Base-by-base conservation (phyloP, 2,113 vertebrate genomes). In the Illadopsis cleaveri region DNA sequence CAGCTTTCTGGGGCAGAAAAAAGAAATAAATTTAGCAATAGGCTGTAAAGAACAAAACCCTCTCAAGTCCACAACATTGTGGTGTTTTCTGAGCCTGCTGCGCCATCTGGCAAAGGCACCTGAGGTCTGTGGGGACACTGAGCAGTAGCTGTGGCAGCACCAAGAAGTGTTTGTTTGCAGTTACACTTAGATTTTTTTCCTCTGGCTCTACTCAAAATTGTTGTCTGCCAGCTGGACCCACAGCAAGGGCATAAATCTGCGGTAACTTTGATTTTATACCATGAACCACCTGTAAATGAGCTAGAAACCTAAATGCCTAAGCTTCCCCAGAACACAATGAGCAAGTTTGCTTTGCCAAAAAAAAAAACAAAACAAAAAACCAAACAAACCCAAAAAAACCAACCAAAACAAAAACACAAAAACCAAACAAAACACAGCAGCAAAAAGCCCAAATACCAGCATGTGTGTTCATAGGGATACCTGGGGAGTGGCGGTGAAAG, bases 391-490 rank as follows among this genome's bases (percentile, higher is more conserved):
- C 42, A 23, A 27, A 27, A 10, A 20, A 6, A 5, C 28, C n/a
- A n/a, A n/a, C n/a, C n/a, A 5, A 31, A 7, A 18, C 6, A 30
- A 9, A 57, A 53, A 18, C 17, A 5, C n/a, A 23, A 31, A 4
- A 11, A 44, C 42, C 42, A 37, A 51, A 60, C 13, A 37, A 58
- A 77, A 45, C 28, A 77, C 33, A 45, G 54, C 38, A 33, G 23
- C 12, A 53, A 53, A 76, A 28, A 0, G 0, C 7, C 18, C 54
- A 20, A 61, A 69, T 3, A n/a, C 2, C 23, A 40, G 17, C 0
- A 3, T 40, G 45, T 33, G 38, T 22, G 31, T 37, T 57, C 28
- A 16, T 2, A 9, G 38, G 47, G 37, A 28, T 4, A 45, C 31
- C 11, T 1, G 53, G 45, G n/a, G 45, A 68, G 40, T 40, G 40